These are phyloP conservation scores for Laupala kohalensis DNA, from an alignment of 1,140 invertebrate species.

Conservation along the genomic window DNA sequence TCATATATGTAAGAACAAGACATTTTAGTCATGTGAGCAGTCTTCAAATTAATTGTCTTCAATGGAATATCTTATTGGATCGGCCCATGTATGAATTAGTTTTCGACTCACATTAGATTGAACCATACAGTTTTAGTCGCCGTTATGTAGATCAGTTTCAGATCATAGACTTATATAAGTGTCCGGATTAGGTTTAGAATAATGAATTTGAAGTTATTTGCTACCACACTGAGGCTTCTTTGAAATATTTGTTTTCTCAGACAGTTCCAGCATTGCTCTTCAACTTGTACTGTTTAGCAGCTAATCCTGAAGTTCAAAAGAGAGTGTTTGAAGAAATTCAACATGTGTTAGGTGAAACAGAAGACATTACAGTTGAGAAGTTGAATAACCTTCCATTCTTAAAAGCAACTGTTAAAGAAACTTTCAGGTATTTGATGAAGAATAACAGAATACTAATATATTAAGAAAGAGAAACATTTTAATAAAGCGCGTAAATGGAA, in stretches of 20 bases:
- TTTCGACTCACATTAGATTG: too few species aligned
- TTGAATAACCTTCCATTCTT: slow-evolving; percentile 33
- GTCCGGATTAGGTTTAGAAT: too few species aligned
- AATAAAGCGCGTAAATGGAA: background rate
- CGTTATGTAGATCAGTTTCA: too few species aligned
- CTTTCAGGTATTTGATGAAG: slow-evolving; percentile 33
- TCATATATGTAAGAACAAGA: too few species aligned
- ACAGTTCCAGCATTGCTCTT: slow-evolving; percentile 31
- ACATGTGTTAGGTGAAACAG: slow-evolving; percentile 18
- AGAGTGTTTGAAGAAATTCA: slow-evolving; percentile 32
- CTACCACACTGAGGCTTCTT: background rate
- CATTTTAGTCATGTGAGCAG: too few species aligned
- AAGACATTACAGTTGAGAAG: slow-evolving; percentile 24
- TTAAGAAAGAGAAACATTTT: background rate
- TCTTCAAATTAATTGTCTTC: too few species aligned
- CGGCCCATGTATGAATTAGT: too few species aligned
- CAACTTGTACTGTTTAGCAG: slow-evolving; percentile 31
- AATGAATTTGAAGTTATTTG: background rate
- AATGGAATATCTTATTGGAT: too few species aligned
- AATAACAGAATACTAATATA: too few species aligned
- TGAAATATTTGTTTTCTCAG: slow-evolving; percentile 22
- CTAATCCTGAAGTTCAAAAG: slow-evolving; percentile 31
- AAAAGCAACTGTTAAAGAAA: slow-evolving; percentile 44
- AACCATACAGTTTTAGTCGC: too few species aligned
- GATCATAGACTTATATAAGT: too few species aligned